These are phyloP conservation scores for Stenoptilia bipunctidactyla DNA, from an alignment of 2,888 invertebrate genomes.

Conservation along the genomic window DNA sequence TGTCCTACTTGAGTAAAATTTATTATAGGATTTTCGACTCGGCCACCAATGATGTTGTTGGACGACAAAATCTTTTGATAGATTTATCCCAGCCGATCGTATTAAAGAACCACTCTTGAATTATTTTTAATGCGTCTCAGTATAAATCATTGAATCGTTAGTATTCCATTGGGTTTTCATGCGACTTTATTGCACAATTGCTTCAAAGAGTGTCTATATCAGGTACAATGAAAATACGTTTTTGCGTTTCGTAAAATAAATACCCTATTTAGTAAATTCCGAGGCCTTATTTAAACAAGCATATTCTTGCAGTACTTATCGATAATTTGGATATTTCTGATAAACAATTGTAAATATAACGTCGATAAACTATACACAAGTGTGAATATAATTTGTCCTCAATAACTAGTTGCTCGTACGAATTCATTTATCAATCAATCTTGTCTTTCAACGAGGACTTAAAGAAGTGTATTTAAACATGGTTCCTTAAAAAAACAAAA, in stretches of 20 bases:
- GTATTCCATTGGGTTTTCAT: no score
- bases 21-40: conserved; percentile 71
- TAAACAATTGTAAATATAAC: background rate
- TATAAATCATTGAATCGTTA: conserved; percentile 50
- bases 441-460: conserved; percentile 28
- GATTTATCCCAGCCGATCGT: conserved; percentile 69
- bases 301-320: background rate
- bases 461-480: conserved; percentile 33
- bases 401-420: background rate
- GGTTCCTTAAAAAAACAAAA: conserved; percentile 28
- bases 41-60: conserved; percentile 72
- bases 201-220: no score
- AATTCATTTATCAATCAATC: conserved; percentile 1
- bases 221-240: no score
- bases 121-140: conserved; percentile 57
- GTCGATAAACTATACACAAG: background rate
- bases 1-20: conserved; percentile 70
- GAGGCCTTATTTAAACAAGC: background rate
- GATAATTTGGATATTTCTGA: background rate
- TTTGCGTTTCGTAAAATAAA: no score
- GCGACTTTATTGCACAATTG: background rate
- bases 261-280: no score
- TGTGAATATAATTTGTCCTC: background rate
- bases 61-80: conserved; percentile 72
- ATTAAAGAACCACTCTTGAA: conserved; percentile 55